Conservation (phyloP, 1,140 invertebrate species). For the Apolygus lucorum region DNA sequence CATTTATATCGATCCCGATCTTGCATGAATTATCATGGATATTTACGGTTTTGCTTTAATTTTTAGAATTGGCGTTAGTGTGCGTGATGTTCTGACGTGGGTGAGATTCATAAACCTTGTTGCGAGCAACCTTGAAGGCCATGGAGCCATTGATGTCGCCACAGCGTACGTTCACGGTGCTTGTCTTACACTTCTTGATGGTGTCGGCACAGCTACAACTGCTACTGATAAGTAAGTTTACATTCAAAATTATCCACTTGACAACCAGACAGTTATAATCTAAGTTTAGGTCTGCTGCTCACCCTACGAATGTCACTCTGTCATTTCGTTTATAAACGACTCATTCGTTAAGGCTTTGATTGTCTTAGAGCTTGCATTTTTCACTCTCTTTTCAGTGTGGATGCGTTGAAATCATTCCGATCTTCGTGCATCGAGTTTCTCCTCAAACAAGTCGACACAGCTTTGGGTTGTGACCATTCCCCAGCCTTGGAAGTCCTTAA, state of each 20-base stretch:
- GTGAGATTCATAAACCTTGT: slow-evolving; percentile 79
- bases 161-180: slow-evolving; percentile 80
- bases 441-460: slow-evolving; percentile 41
- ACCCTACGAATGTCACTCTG: too few species aligned
- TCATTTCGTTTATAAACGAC: too few species aligned
- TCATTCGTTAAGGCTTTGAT: too few species aligned
- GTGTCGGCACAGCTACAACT: slow-evolving; percentile 38
- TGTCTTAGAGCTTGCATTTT: too few species aligned
- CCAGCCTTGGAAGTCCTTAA: slow-evolving; percentile 26
- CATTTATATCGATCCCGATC: neutral
- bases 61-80: slow-evolving; percentile 66
- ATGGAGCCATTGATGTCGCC: slow-evolving; percentile 40
- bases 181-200: slow-evolving; percentile 83
- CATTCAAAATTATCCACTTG: too few species aligned
- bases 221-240: slow-evolving; percentile 28
- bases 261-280: too few species aligned
- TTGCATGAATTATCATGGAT: too few species aligned
- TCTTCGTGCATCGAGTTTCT: slow-evolving; percentile 45
- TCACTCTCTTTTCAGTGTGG: slow-evolving; percentile 36
- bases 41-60: too few species aligned
- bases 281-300: too few species aligned
- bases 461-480: slow-evolving; percentile 28
- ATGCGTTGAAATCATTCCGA: slow-evolving; percentile 45
- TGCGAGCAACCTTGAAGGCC: slow-evolving; percentile 31
- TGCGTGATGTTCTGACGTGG: slow-evolving; percentile 90